These are phyloP conservation scores for Acronicta leporina DNA, from an alignment of 2,888 invertebrate genomes.

Conservation along the genomic window DNA sequence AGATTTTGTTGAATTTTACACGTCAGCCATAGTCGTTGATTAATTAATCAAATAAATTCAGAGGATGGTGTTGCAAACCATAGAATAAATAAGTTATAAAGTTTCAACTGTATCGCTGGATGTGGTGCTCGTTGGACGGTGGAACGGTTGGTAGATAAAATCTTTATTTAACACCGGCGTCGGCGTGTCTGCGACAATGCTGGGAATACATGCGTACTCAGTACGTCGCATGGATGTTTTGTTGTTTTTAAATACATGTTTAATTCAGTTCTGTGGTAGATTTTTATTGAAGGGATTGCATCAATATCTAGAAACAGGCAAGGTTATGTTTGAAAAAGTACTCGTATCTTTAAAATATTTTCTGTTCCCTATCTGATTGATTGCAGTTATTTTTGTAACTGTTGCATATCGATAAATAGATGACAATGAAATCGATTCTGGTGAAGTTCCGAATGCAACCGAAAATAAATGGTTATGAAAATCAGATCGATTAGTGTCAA, in stretches of 20 bases:
- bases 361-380: no score
- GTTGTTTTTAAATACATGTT: slow-evolving; percentile 23
- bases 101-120: slow-evolving; percentile 37
- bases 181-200: slow-evolving; percentile 53
- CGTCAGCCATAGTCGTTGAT: no score
- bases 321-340: no score
- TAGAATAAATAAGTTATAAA: slow-evolving; percentile 34
- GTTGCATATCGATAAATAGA: slow-evolving; percentile 10
- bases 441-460: slow-evolving; percentile 11
- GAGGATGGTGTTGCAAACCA: slow-evolving; percentile 21
- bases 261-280: slow-evolving; percentile 12
- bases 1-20: no score
- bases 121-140: slow-evolving; percentile 11
- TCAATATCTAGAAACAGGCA: neutral
- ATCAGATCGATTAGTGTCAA: slow-evolving; percentile 21
- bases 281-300: neutral
- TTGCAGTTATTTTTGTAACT: neutral
- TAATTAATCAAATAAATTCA: slow-evolving; percentile 6
- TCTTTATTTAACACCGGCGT: slow-evolving; percentile 58
- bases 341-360: no score
- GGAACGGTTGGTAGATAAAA: slow-evolving; percentile 47
- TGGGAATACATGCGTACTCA: slow-evolving; percentile 32
- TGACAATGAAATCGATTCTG: slow-evolving; percentile 4
- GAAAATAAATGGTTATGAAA: slow-evolving; percentile 1
- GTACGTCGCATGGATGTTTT: slow-evolving; percentile 14